phyloP scores from a whole-genome alignment of 2,888 invertebrate species.

The Amphipoea lucens region DNA sequence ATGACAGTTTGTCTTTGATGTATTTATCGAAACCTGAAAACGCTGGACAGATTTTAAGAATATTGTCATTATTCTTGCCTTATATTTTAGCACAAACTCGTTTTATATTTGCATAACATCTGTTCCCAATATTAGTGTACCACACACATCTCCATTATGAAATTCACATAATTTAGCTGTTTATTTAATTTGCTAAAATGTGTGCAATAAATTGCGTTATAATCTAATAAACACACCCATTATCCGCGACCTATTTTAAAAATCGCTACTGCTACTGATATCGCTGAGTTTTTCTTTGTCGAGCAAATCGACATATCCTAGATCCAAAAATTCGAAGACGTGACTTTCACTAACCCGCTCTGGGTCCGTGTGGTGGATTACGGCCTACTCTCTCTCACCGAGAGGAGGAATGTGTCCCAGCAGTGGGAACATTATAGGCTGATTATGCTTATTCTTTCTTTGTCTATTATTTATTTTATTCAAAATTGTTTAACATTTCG shows the following conservation, averaged over 20 bases:
- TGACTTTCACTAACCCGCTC: too few relatives aligned
- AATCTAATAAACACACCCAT: slow-evolving; percentile 21
- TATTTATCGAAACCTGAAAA: neutral
- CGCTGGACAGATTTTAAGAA: neutral
- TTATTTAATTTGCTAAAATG: slow-evolving; percentile 38
- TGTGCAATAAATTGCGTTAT: slow-evolving; percentile 35
- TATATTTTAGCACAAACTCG: neutral
- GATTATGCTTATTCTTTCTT: neutral
- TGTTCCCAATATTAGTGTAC: slow-evolving; percentile 21
- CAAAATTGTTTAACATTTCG: neutral
- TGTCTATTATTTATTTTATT: slow-evolving; percentile 2
- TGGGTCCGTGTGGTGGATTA: too few relatives aligned
- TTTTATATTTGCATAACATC: slow-evolving; percentile 28
- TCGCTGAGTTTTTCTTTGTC: neutral
- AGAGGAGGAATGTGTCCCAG: too few relatives aligned
- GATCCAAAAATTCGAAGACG: too few relatives aligned
- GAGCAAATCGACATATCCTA: too few relatives aligned
- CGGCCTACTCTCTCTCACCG: too few relatives aligned
- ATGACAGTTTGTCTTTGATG: neutral
- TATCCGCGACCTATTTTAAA: neutral
- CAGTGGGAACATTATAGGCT: too few relatives aligned
- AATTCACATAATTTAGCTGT: slow-evolving; percentile 43
- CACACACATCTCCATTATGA: slow-evolving; percentile 27
- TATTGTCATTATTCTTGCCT: neutral
- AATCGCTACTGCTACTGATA: neutral